Percentiles rank a stretch among this genome's conserved stretches.
Evolutionary conservation across 2,797 vertebrate genomes (phyloP).

Genomic region (Clamator glandarius): DNA sequence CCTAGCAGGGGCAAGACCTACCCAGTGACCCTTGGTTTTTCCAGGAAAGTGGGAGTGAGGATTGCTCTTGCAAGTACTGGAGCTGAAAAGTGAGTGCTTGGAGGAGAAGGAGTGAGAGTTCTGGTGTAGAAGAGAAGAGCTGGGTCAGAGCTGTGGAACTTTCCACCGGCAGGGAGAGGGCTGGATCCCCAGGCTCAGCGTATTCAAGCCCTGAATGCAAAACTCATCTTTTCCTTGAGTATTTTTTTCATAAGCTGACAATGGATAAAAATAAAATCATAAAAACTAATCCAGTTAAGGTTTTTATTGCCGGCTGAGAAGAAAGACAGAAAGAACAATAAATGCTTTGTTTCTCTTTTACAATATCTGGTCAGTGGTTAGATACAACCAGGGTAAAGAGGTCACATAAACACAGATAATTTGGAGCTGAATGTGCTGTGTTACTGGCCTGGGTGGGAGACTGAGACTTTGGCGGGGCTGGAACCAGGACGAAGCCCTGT

Average conservation of each 20-base stretch:
- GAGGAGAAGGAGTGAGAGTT: neutral
- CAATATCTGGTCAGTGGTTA: conserved; percentile 32
- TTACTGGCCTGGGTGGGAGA: neutral
- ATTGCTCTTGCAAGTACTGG: neutral
- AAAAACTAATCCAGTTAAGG: conserved; percentile 13
- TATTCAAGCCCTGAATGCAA: conserved; percentile 41
- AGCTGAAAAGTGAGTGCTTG: neutral
- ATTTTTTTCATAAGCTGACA: neutral
- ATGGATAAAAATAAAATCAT: conserved; percentile 53
- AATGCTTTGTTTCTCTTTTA: conserved; percentile 15
- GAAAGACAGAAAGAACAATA: conserved; percentile 33
- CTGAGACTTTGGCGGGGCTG: neutral
- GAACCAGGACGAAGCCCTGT: neutral
- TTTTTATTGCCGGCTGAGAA: neutral
- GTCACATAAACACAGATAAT: neutral
- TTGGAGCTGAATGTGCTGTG: neutral
- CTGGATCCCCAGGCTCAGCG: conserved; percentile 56
- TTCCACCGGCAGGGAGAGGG: conserved; percentile 24
- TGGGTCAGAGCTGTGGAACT: conserved; percentile 49
- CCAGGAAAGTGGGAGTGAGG: neutral
- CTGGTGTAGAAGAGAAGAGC: neutral
- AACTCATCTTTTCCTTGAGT: conserved; percentile 63
- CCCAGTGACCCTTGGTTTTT: neutral
- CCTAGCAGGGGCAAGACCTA: neutral
- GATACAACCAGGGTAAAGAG: neutral